Conservation (phyloP, 2,888 invertebrate species). For the Stomorhina lunata region DNA sequence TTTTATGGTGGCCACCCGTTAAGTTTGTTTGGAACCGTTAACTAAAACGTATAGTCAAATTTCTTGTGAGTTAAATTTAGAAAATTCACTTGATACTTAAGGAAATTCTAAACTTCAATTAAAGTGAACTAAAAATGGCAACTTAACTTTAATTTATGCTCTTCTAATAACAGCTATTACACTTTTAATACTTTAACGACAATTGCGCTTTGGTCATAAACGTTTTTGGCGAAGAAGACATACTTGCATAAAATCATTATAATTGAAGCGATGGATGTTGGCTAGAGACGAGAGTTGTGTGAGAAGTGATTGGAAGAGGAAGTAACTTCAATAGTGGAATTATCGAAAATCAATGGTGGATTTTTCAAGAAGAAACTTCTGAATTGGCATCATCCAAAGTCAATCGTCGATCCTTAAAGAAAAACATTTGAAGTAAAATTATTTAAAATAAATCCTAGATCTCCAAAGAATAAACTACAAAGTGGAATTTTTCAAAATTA, state of each 20-base stretch:
- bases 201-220: slow-evolving; percentile 6
- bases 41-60: background rate
- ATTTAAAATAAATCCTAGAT: too few species aligned
- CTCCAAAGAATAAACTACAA: too few species aligned
- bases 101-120: slow-evolving; percentile 46
- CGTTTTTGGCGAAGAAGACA: background rate
- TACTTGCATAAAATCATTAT: slow-evolving; percentile 21
- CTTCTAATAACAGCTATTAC: slow-evolving; percentile 49
- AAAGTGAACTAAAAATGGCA: background rate
- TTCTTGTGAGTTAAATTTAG: background rate
- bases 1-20: background rate
- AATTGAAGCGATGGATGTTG: background rate
- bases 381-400: too few species aligned
- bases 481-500: too few species aligned
- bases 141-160: slow-evolving; percentile 39
- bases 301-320: too few species aligned
- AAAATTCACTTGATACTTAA: background rate
- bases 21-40: background rate
- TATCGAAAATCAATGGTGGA: too few species aligned
- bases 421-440: too few species aligned
- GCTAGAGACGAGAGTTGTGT: background rate
- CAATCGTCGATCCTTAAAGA: too few species aligned
- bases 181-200: slow-evolving; percentile 52
- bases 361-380: too few species aligned
- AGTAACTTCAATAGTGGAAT: too few species aligned